Evolutionary conservation across 53 echinoderm and acorn worm genomes (phyloP).

Genomic region (Glandiceps talaboti): DNA sequence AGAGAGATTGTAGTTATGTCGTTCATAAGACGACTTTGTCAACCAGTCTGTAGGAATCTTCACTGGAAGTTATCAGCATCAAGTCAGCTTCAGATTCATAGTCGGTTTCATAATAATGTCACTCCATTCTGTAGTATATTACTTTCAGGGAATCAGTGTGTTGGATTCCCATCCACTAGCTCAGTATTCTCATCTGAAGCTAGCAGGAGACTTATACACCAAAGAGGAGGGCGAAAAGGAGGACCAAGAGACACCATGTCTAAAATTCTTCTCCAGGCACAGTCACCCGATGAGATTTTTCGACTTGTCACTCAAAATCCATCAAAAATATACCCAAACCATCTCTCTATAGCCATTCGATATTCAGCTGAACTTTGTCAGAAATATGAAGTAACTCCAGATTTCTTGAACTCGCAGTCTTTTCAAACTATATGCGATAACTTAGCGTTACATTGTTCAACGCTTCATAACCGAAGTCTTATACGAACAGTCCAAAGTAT

Average conservation of each 20-base stretch:
- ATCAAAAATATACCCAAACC: not conserved
- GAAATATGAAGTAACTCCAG: not conserved
- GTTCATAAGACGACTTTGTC: too few species aligned
- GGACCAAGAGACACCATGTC: not conserved
- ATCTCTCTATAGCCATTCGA: not conserved
- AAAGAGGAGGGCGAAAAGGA: too few species aligned
- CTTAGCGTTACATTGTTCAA: not conserved
- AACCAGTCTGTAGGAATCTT: too few species aligned
- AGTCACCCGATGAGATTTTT: not conserved
- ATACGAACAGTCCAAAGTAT: not conserved
- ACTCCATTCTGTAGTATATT: too few species aligned
- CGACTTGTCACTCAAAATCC: not conserved
- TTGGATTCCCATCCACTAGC: too few species aligned
- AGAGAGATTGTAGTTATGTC: too few species aligned
- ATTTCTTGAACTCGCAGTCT: not conserved
- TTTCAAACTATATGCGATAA: not conserved
- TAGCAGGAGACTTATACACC: too few species aligned
- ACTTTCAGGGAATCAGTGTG: too few species aligned
- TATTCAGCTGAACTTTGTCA: not conserved
- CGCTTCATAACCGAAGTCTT: not conserved
- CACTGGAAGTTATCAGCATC: too few species aligned
- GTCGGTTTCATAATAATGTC: too few species aligned
- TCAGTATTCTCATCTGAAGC: too few species aligned
- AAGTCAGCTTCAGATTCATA: too few species aligned
- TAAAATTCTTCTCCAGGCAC: not conserved